Conservation (phyloP, 2,797 vertebrate species). For the Thaleichthys pacificus region DNA sequence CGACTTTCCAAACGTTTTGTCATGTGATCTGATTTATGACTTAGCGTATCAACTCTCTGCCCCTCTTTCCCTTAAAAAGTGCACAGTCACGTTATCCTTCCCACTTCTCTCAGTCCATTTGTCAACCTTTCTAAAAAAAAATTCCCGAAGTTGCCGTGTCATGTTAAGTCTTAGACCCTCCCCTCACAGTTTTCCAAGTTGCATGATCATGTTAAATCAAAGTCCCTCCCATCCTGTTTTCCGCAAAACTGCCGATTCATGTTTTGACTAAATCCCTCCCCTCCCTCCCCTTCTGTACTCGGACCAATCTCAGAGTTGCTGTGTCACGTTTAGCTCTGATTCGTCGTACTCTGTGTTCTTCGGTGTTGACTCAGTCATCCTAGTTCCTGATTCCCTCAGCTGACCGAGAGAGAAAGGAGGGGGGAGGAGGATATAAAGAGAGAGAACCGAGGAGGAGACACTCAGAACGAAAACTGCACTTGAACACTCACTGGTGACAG, state of each 20-base stretch:
- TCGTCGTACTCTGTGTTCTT: conserved; percentile 8
- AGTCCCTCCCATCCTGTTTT: conserved; percentile 33
- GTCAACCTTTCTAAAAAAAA: neutral
- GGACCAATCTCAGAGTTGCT: neutral
- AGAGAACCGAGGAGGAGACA: neutral
- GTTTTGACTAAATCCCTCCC: conserved; percentile 42
- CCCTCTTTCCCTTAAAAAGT: neutral
- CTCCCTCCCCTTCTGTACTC: conserved; percentile 8
- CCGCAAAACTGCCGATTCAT: conserved; percentile 60
- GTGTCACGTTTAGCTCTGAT: neutral
- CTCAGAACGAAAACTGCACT: conserved; percentile 25
- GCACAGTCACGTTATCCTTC: neutral
- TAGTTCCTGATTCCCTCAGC: conserved; percentile 65
- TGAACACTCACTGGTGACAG: neutral
- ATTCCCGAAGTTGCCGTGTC: conserved; percentile 43
- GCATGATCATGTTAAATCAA: conserved; percentile 40
- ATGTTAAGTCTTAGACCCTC: conserved; percentile 42
- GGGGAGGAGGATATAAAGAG: conserved; percentile 33
- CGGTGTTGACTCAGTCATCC: conserved; percentile 35
- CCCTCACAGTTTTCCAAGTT: conserved; percentile 29
- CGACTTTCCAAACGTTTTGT: too few relatives aligned
- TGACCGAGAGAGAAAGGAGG: conserved; percentile 14
- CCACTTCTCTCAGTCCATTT: conserved; percentile 31
- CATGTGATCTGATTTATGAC: too few relatives aligned
- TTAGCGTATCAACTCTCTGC: too few relatives aligned